These are phyloP conservation scores for Napeogenes sylphis DNA, from an alignment of 2,888 invertebrate genomes.

Conservation along the genomic window DNA sequence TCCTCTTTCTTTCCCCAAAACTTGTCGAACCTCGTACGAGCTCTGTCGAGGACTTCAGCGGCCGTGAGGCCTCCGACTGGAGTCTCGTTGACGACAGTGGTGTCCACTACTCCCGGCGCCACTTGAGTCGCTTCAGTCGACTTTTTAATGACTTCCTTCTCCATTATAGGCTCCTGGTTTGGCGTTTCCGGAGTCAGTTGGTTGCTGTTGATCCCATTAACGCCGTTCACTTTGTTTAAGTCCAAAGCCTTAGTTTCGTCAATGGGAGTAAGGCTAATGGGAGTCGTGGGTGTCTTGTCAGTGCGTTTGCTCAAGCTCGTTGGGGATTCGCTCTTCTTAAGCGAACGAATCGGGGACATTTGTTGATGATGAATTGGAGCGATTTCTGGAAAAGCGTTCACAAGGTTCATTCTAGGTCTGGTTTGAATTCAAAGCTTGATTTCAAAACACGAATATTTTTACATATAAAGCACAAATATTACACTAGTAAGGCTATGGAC, in stretches of 20 bases:
- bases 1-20: slow-evolving; percentile 88
- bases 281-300: slow-evolving; percentile 74
- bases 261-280: slow-evolving; percentile 70
- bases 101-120: slow-evolving; percentile 78
- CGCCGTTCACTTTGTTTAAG: slow-evolving; percentile 64
- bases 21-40: slow-evolving; percentile 89
- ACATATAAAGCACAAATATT: slow-evolving; percentile 38
- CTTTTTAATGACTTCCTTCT: slow-evolving; percentile 67
- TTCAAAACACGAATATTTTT: neutral
- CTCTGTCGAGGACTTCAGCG: slow-evolving; percentile 87
- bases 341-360: slow-evolving; percentile 73
- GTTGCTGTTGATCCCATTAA: slow-evolving; percentile 54
- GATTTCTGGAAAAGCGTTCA: slow-evolving; percentile 64
- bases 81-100: slow-evolving; percentile 68
- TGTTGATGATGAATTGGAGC: slow-evolving; percentile 74
- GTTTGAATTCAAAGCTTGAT: neutral
- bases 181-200: slow-evolving; percentile 68
- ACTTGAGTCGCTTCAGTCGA: slow-evolving; percentile 70
- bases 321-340: slow-evolving; percentile 73
- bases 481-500: slow-evolving; percentile 38
- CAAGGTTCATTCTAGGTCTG: slow-evolving; percentile 32
- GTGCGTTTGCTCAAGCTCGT: slow-evolving; percentile 71
- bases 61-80: slow-evolving; percentile 77
- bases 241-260: slow-evolving; percentile 72
- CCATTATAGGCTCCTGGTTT: slow-evolving; percentile 51